A percentile compares a stretch with the other conserved stretches of the same genome.
Conservation (phyloP, 2,113 vertebrate genomes). For the Perognathus longimembris region DNA sequence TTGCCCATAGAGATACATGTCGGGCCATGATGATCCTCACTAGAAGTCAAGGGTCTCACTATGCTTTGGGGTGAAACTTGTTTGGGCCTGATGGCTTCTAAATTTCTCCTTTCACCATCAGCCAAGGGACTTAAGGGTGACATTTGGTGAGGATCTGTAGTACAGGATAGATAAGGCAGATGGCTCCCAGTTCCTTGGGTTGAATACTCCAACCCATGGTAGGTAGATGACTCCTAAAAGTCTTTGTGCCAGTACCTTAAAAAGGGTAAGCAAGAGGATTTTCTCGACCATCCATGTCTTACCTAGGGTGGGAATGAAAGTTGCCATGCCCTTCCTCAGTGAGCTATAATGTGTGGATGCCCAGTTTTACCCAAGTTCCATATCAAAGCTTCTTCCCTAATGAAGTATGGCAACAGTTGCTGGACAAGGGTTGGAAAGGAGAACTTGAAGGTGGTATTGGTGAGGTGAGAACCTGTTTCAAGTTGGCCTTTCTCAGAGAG, state of each 20-base stretch:
- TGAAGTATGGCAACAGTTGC: background rate
- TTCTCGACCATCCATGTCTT: background rate
- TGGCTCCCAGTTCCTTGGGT: background rate
- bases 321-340: background rate
- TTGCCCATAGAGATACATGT: fast-evolving
- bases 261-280: background rate
- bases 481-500: background rate
- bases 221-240: background rate
- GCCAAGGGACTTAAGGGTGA: background rate
- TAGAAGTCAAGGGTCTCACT: background rate
- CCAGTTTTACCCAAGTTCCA: background rate
- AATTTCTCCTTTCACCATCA: background rate
- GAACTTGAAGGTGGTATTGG: background rate
- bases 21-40: background rate
- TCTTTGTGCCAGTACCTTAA: background rate
- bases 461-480: background rate
- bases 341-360: background rate
- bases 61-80: background rate
- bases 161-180: fast-evolving
- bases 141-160: background rate
- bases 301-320: background rate
- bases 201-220: fast-evolving
- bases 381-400: background rate
- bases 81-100: background rate
- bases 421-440: fast-evolving